phyloP scores from a whole-genome alignment of 2,113 vertebrate genomes.

The Labrus mixtus region DNA sequence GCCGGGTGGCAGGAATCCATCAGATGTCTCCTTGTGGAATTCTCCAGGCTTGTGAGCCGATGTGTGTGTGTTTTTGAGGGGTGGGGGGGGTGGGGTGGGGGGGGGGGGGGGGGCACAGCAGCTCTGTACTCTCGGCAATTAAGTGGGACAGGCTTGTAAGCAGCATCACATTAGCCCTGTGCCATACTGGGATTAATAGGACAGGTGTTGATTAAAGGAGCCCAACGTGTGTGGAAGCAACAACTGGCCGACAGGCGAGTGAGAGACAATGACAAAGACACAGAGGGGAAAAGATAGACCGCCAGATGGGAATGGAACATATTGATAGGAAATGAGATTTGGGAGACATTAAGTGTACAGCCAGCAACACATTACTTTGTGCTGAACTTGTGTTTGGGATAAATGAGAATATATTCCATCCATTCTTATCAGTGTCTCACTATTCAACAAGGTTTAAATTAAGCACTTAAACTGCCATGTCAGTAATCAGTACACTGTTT shows the following conservation, averaged over 20 bases:
- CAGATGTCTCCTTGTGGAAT: slow-evolving; percentile 73
- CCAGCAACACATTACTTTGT: slow-evolving; percentile 62
- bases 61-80: not conserved
- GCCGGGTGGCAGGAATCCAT: slow-evolving; percentile 77
- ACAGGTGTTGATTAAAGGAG: slow-evolving; percentile 84
- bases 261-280: slow-evolving; percentile 43
- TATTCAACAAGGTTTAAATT: slow-evolving; percentile 6
- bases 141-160: slow-evolving; percentile 73
- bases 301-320: slow-evolving; percentile 82
- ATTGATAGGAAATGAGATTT: slow-evolving; percentile 83
- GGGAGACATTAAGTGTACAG: slow-evolving; percentile 60
- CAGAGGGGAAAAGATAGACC: slow-evolving; percentile 27
- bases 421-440: slow-evolving; percentile 15
- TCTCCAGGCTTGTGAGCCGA: slow-evolving; percentile 40
- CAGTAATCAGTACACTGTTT: not conserved
- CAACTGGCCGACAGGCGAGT: slow-evolving; percentile 67
- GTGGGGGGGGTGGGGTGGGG: slow-evolving; percentile 24
- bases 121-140: slow-evolving; percentile 70
- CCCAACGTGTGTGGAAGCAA: slow-evolving; percentile 68
- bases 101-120: slow-evolving; percentile 53
- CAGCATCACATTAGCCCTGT: slow-evolving; percentile 76
- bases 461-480: not conserved
- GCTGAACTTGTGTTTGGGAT: slow-evolving; percentile 20
- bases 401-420: slow-evolving; percentile 43
- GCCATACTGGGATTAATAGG: slow-evolving; percentile 82